Conservation (phyloP, 2,797 vertebrate species). For the Momotus momota region DNA sequence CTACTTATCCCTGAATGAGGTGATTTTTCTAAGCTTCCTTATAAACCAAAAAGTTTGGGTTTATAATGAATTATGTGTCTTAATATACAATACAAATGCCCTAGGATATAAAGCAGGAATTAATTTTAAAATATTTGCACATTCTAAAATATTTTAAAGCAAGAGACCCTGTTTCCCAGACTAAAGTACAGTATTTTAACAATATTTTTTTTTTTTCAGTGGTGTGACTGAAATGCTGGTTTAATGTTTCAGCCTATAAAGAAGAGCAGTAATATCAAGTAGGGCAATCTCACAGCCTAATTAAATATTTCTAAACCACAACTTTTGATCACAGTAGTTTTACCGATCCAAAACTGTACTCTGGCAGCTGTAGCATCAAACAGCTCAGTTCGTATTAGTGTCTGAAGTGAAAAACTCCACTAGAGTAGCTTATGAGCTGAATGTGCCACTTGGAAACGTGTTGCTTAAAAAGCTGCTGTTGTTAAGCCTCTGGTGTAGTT, state of each 20-base stretch:
- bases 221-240: neutral
- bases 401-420: neutral
- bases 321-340: neutral
- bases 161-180: neutral
- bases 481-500: neutral
- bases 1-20: neutral
- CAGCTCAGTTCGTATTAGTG: neutral
- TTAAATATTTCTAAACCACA: constrained; percentile 7
- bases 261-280: neutral
- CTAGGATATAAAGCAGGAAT: neutral
- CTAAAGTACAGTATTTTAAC: neutral
- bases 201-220: neutral
- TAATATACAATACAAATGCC: neutral
- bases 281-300: neutral
- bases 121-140: neutral
- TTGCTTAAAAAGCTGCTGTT: neutral
- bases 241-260: constrained; percentile 13
- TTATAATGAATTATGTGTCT: neutral
- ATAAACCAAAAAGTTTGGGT: neutral
- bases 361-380: neutral
- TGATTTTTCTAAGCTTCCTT: neutral
- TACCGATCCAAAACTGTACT: neutral
- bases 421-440: neutral
- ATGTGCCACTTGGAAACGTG: neutral
- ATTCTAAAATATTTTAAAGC: neutral